A percentile compares a stretch with the other conserved stretches of the same genome.
Evolutionary conservation across 2,797 vertebrate genomes (phyloP).

Genomic region (Eidolon dupreanum): DNA sequence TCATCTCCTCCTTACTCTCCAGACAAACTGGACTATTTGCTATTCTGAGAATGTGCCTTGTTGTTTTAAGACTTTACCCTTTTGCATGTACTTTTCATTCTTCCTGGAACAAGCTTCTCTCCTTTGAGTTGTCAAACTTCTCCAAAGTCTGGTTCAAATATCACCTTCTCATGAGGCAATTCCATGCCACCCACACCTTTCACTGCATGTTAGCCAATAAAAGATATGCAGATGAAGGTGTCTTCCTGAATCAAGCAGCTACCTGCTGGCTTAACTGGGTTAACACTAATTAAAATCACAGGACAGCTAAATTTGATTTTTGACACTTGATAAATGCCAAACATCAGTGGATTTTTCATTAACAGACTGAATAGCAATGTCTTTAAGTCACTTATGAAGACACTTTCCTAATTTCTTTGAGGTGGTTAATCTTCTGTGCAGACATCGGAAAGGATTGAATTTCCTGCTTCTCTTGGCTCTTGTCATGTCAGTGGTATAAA

Average conservation of each 20-base stretch:
- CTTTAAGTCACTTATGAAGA: constrained; percentile 65
- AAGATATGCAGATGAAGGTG: constrained; percentile 5
- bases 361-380: constrained; percentile 49
- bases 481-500: constrained; percentile 49
- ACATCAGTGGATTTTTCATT: constrained; percentile 73
- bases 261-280: constrained; percentile 61
- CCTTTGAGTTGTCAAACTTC: constrained; percentile 61
- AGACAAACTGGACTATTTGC: neutral
- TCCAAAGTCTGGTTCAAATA: constrained; percentile 61
- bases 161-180: neutral
- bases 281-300: constrained; percentile 73
- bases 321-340: constrained; percentile 77
- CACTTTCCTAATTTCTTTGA: constrained; percentile 64
- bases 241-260: neutral
- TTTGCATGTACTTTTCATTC: neutral
- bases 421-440: constrained; percentile 70
- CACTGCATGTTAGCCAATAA: neutral
- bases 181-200: neutral
- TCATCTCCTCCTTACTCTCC: neutral
- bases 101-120: neutral
- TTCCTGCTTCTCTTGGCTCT: constrained; percentile 62
- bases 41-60: constrained; percentile 4
- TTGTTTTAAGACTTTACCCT: constrained; percentile 28
- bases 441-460: constrained; percentile 62
- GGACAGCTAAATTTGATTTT: constrained; percentile 68